These are phyloP conservation scores for Calliopsis andreniformis DNA, from an alignment of 1,140 invertebrate genomes.

Conservation along the genomic window DNA sequence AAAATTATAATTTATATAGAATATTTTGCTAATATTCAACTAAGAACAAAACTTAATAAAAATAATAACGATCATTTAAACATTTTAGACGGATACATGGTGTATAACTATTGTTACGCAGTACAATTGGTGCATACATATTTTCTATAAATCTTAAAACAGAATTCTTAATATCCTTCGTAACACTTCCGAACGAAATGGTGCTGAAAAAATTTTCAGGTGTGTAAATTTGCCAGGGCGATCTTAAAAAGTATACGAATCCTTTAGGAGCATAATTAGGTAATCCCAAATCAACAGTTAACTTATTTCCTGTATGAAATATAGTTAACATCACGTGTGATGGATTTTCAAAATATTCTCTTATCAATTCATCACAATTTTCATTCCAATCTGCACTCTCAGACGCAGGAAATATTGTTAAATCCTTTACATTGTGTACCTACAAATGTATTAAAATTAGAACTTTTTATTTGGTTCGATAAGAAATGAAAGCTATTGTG, in stretches of 20 bases:
- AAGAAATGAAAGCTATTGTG: background rate
- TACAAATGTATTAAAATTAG: conserved; percentile 37
- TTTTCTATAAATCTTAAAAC: conserved; percentile 84
- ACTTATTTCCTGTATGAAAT: conserved; percentile 82
- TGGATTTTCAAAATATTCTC: conserved; percentile 84
- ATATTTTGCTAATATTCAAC: background rate
- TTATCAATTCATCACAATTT: conserved; percentile 81
- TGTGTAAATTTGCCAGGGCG: conserved; percentile 84
- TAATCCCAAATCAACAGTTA: conserved; percentile 82
- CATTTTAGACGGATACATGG: conserved; percentile 82
- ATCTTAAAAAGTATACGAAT: conserved; percentile 86
- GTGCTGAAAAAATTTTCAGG: conserved; percentile 86
- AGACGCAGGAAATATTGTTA: conserved; percentile 84
- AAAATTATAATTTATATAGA: conserved; percentile 13
- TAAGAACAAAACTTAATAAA: background rate
- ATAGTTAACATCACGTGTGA: conserved; percentile 83
- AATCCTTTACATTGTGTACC: conserved; percentile 83
- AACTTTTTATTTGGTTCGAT: background rate
- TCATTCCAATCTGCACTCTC: conserved; percentile 84
- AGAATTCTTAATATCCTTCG: conserved; percentile 84
- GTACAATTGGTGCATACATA: conserved; percentile 86
- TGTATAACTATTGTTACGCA: conserved; percentile 85
- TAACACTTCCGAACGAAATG: conserved; percentile 86
- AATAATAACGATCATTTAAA: background rate
- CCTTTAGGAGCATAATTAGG: conserved; percentile 83